phyloP scores from a whole-genome alignment of 2,888 invertebrate genomes.

The Hypercompe scribonia region DNA sequence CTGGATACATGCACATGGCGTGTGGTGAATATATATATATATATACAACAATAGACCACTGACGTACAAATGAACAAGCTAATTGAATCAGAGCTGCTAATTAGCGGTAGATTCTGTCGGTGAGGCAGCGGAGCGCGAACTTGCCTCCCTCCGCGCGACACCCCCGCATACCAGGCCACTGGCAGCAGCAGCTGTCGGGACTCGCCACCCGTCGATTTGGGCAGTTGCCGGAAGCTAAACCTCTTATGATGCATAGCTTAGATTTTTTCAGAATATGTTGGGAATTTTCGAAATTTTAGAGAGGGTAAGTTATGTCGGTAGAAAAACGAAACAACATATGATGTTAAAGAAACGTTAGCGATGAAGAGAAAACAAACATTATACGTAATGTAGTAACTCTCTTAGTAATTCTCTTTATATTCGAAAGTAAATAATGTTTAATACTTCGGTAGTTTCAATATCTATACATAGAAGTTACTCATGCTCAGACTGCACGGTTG shows the following conservation, averaged over 20 bases:
- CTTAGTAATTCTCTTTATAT: neutral
- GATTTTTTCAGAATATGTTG: conserved; percentile 21
- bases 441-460: no score
- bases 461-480: no score
- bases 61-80: conserved; percentile 40
- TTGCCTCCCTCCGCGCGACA: neutral
- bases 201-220: conserved; percentile 1
- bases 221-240: conserved; percentile 23
- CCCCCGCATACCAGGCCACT: neutral
- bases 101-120: conserved; percentile 34
- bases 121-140: conserved; percentile 24
- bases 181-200: conserved; percentile 13
- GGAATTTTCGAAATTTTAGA: conserved; percentile 18
- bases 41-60: neutral
- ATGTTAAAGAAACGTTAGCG: neutral
- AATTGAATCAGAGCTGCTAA: conserved; percentile 47
- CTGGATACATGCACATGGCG: neutral
- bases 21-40: neutral
- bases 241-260: conserved; percentile 22
- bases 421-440: neutral
- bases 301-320: conserved; percentile 5
- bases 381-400: neutral
- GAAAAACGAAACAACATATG: conserved; percentile 10
- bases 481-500: no score
- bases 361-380: neutral